phyloP scores from a whole-genome alignment of 92 coral and sea anemone species.

The Zoanthus solanderi region DNA sequence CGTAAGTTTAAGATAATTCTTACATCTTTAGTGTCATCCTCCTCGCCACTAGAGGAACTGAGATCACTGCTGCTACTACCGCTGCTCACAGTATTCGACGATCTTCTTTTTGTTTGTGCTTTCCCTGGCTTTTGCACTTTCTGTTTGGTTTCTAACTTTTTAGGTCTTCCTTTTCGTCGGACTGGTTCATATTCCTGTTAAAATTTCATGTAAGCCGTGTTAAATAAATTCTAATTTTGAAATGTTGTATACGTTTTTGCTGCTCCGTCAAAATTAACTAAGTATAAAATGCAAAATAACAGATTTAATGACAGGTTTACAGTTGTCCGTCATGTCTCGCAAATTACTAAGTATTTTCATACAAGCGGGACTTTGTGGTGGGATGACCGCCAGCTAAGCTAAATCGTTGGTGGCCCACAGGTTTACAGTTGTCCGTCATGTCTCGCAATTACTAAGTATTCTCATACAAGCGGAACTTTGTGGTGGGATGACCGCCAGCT shows the following conservation, averaged over 20 bases:
- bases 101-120: conserved; percentile 47
- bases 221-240: background rate
- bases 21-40: conserved; percentile 34
- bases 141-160: conserved; percentile 31
- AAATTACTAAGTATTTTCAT: no score
- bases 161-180: conserved; percentile 40
- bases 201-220: background rate
- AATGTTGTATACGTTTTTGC: background rate
- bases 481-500: no score
- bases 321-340: no score
- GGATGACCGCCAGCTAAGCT: no score
- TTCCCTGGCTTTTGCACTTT: conserved; percentile 14
- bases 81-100: conserved; percentile 63
- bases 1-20: no score
- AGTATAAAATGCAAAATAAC: no score
- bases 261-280: background rate
- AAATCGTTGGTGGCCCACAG: no score
- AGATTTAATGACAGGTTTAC: no score
- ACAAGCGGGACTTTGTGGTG: no score
- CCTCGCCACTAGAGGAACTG: conserved; percentile 66
- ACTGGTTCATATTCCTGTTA: conserved; percentile 37
- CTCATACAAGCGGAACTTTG: no score
- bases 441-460: no score
- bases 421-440: no score
- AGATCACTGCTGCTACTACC: conserved; percentile 68